phyloP scores from a whole-genome alignment of 2,888 invertebrate genomes.

The Taenaris catops region DNA sequence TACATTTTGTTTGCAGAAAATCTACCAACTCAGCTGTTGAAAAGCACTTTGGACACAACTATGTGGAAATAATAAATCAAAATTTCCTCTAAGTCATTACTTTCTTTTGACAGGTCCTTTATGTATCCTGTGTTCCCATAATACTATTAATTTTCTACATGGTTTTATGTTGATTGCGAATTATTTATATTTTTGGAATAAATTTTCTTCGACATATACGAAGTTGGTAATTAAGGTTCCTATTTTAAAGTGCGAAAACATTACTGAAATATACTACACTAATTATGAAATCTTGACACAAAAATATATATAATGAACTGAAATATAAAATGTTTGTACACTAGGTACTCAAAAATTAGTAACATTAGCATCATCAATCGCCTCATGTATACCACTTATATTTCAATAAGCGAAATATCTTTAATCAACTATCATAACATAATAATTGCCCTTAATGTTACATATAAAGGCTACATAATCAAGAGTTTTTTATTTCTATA shows the following conservation, averaged over 20 bases:
- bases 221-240: constrained; percentile 75
- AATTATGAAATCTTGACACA: constrained; percentile 7
- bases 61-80: constrained; percentile 79
- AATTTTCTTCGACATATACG: constrained; percentile 71
- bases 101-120: constrained; percentile 74
- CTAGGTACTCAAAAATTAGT: constrained; percentile 7
- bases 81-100: constrained; percentile 71
- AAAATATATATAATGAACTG: constrained; percentile 3
- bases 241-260: constrained; percentile 32
- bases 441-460: constrained; percentile 11
- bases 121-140: constrained; percentile 62
- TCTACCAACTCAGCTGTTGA: constrained; percentile 73
- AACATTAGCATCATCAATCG: constrained; percentile 2
- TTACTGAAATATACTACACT: constrained; percentile 17
- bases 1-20: constrained; percentile 76
- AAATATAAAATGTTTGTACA: constrained; percentile 5
- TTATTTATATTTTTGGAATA: constrained; percentile 77
- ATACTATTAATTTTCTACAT: constrained; percentile 70
- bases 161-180: constrained; percentile 74
- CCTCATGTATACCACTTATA: constrained; percentile 12
- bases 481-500: constrained; percentile 9
- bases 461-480: constrained; percentile 10
- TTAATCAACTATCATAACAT: constrained; percentile 5
- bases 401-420: constrained; percentile 5
- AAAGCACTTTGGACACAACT: constrained; percentile 77